Percentiles rank a stretch among this genome's conserved stretches.
These are phyloP conservation scores for Empis livida DNA, from an alignment of 2,888 invertebrate species.

Conservation along the genomic window DNA sequence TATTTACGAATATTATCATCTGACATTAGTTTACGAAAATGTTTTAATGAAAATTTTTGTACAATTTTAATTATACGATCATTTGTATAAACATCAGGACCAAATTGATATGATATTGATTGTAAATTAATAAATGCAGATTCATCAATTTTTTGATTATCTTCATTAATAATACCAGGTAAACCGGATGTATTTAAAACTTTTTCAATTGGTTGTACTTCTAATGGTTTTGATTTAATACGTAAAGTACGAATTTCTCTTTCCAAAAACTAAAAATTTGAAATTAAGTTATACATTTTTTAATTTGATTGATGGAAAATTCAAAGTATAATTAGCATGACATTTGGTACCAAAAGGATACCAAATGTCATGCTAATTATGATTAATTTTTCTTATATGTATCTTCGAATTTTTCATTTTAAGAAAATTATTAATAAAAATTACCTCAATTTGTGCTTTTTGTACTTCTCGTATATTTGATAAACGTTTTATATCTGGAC, in stretches of 20 bases:
- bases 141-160: constrained; percentile 14
- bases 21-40: constrained; percentile 20
- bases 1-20: constrained; percentile 25
- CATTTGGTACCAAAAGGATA: too few relatives aligned
- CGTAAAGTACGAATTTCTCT: constrained; percentile 29
- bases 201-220: constrained; percentile 18
- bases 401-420: too few relatives aligned
- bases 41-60: constrained; percentile 22
- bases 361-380: too few relatives aligned
- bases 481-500: constrained; percentile 25
- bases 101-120: constrained; percentile 21
- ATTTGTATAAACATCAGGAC: constrained; percentile 20
- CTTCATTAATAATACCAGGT: constrained; percentile 10
- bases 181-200: constrained; percentile 3
- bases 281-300: too few relatives aligned
- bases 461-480: constrained; percentile 33
- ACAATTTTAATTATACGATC: constrained; percentile 28
- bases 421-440: too few relatives aligned
- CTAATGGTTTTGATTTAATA: constrained; percentile 28
- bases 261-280: constrained; percentile 22
- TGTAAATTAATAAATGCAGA: constrained; percentile 18
- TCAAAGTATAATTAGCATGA: too few relatives aligned
- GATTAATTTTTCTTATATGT: too few relatives aligned
- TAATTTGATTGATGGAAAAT: too few relatives aligned
- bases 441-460: constrained; percentile 40